A percentile compares a stretch with the other conserved stretches of the same genome.
phyloP scores from a whole-genome alignment of 2,113 vertebrate species.

The Synodontis membranacea region DNA sequence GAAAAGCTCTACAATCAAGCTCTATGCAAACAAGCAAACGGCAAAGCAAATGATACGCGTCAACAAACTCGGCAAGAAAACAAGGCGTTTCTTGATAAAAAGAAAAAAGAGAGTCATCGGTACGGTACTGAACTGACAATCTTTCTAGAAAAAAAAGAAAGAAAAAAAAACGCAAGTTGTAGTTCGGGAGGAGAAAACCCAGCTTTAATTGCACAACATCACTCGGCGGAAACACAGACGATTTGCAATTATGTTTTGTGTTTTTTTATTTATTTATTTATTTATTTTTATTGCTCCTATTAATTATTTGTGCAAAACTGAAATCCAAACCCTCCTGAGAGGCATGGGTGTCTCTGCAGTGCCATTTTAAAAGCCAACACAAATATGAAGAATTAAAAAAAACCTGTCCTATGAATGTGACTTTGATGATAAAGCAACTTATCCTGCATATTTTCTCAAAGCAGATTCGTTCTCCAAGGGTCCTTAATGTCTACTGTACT shows the following conservation, averaged over 20 bases:
- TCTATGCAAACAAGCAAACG: not conserved
- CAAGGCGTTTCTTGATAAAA: not conserved
- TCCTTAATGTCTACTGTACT: not conserved
- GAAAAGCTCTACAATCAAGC: not conserved
- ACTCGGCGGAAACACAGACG: no score
- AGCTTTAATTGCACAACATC: no score
- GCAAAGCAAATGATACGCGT: not conserved
- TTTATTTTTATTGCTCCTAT: no score
- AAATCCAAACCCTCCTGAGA: no score
- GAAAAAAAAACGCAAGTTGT: no score
- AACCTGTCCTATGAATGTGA: not conserved
- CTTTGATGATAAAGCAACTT: not conserved
- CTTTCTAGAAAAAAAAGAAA: no score
- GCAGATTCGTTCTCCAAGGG: not conserved
- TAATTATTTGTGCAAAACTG: no score
- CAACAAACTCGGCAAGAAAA: not conserved
- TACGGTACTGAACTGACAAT: not conserved
- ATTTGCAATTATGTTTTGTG: no score
- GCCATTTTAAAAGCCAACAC: not conserved
- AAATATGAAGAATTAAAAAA: not conserved
- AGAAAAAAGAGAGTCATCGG: not conserved
- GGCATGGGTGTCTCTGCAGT: not conserved
- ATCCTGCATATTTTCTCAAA: no score
- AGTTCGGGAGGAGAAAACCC: no score
- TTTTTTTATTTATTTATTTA: no score